phyloP scores from a whole-genome alignment of 2,113 vertebrate species.

The Anoura caudifer region DNA sequence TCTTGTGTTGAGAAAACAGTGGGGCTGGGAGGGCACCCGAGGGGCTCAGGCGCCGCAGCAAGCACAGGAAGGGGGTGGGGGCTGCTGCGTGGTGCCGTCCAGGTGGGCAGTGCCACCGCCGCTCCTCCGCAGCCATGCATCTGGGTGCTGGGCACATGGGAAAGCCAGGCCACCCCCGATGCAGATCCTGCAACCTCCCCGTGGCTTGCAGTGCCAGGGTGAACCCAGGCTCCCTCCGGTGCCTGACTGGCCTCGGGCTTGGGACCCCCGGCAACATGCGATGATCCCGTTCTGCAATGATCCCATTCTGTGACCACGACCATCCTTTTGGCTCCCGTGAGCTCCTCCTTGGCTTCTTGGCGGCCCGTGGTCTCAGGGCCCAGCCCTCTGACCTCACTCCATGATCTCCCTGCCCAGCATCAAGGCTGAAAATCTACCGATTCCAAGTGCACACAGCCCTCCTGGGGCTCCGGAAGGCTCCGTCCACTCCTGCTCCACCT shows the following conservation, averaged over 20 bases:
- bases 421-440: background rate
- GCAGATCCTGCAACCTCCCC: background rate
- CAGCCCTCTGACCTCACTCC: accelerated
- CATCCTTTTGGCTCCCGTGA: background rate
- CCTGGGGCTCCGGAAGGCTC: background rate
- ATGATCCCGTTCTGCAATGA: background rate
- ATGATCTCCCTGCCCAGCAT: accelerated
- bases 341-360: background rate
- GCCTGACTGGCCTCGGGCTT: background rate
- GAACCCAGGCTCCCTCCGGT: background rate
- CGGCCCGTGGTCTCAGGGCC: background rate
- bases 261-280: background rate
- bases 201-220: background rate
- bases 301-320: background rate
- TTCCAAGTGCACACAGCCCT: accelerated
- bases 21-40: background rate
- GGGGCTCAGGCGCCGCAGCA: accelerated
- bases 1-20: background rate
- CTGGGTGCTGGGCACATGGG: background rate
- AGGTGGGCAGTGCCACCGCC: background rate
- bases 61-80: too few relatives aligned
- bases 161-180: background rate
- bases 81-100: accelerated
- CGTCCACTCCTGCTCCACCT: background rate
- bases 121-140: background rate